These are phyloP conservation scores for Plutomurus gul DNA, from an alignment of 1,140 invertebrate species.

Conservation along the genomic window DNA sequence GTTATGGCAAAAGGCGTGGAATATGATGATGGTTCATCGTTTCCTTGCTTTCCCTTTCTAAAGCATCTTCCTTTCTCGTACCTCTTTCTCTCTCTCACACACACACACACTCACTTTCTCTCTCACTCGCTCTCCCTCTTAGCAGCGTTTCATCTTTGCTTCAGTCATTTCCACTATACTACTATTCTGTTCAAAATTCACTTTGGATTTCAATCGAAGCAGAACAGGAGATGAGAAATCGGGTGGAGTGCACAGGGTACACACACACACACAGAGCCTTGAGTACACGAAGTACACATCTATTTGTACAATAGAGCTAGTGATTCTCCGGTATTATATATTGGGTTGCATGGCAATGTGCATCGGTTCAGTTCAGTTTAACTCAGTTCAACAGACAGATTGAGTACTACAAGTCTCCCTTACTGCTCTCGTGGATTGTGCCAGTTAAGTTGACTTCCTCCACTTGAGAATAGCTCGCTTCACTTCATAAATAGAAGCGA, in stretches of 20 bases:
- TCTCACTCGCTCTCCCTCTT: neutral
- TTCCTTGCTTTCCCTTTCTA: neutral
- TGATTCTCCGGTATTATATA: too few species aligned
- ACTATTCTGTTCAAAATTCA: neutral
- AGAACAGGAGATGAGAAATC: neutral
- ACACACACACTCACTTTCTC: neutral
- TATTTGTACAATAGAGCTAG: too few species aligned
- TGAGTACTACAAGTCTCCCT: too few species aligned
- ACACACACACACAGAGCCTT: neutral
- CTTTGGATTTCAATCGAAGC: neutral
- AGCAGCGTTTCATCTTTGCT: too few species aligned
- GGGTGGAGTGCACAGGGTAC: neutral
- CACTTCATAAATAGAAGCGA: too few species aligned
- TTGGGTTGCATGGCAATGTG: too few species aligned
- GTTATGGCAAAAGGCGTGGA: constrained; percentile 19
- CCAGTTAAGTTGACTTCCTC: too few species aligned
- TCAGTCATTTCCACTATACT: too few species aligned
- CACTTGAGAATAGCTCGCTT: too few species aligned
- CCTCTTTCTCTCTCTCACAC: neutral
- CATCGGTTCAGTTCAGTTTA: too few species aligned
- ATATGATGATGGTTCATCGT: constrained; percentile 20
- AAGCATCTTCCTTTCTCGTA: neutral
- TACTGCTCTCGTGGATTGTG: too few species aligned
- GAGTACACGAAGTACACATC: neutral
- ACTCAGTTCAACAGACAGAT: too few species aligned